Percentiles rank a stretch among this genome's conserved stretches.
Conservation (phyloP, 2,888 invertebrate genomes). For the Gnatocerus cornutus region DNA sequence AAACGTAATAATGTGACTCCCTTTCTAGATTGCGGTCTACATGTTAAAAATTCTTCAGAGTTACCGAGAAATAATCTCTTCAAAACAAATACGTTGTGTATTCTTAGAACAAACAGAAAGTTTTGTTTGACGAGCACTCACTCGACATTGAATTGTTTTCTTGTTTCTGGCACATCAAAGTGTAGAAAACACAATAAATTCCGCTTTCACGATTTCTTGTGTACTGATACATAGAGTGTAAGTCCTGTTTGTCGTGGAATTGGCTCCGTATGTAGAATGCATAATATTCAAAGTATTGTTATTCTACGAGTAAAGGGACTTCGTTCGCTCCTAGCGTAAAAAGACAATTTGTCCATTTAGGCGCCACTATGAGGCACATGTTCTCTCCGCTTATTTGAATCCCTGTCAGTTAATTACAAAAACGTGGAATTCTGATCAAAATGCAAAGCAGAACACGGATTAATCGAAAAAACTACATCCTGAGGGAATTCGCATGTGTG, state of each 20-base stretch:
- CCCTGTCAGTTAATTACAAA: slow-evolving; percentile 21
- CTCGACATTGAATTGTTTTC: slow-evolving; percentile 39
- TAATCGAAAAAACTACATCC: slow-evolving; percentile 39
- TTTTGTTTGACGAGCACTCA: slow-evolving; percentile 42
- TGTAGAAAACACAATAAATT: slow-evolving; percentile 39
- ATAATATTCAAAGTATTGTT: slow-evolving; percentile 5
- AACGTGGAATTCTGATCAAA: slow-evolving; percentile 20
- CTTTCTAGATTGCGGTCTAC: slow-evolving; percentile 1
- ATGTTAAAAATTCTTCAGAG: not conserved
- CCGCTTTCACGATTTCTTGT: slow-evolving; percentile 30
- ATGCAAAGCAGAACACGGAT: slow-evolving; percentile 27
- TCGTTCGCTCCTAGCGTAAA: not conserved
- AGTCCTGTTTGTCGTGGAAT: slow-evolving; percentile 17
- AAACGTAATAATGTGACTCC: no score
- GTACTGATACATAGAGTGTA: slow-evolving; percentile 6
- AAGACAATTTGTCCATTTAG: not conserved
- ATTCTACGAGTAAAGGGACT: not conserved
- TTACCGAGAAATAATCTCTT: slow-evolving; percentile 18
- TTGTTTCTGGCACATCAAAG: slow-evolving; percentile 42
- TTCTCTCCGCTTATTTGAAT: slow-evolving; percentile 31
- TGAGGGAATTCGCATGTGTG: slow-evolving; percentile 33
- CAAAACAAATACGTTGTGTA: slow-evolving; percentile 26
- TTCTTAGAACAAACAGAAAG: slow-evolving; percentile 35
- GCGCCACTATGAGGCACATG: not conserved
- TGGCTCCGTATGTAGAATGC: not conserved